These are phyloP conservation scores for Atherinomorus stipes DNA, from an alignment of 2,113 vertebrate genomes.

Conservation along the genomic window DNA sequence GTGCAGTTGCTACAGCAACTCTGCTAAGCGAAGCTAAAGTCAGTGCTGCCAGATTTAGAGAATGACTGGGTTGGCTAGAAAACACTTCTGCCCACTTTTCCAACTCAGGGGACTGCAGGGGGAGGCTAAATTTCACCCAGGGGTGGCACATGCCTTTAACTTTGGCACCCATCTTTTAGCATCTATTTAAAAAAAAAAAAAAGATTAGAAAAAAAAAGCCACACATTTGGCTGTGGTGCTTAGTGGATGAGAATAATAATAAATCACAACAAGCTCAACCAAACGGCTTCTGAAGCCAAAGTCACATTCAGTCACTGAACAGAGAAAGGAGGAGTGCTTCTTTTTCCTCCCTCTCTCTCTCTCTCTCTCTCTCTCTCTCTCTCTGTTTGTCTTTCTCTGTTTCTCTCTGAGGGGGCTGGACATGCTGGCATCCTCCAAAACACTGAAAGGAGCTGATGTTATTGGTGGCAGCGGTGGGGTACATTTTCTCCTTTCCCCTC, in stretches of 20 bases:
- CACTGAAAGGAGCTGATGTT: constrained; percentile 44
- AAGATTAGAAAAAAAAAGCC: background rate
- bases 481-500: constrained; percentile 27
- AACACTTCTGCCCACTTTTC: too few species aligned
- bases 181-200: background rate
- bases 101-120: too few species aligned
- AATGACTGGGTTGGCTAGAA: too few species aligned
- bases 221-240: background rate
- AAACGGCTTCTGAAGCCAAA: constrained; percentile 43
- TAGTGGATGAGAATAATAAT: constrained; percentile 40
- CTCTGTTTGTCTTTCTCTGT: too few species aligned
- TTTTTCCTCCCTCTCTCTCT: constrained; percentile 18
- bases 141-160: too few species aligned
- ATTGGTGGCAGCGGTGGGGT: constrained; percentile 22
- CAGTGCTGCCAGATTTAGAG: too few species aligned
- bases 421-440: constrained; percentile 61
- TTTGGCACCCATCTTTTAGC: too few species aligned
- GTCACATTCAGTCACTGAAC: constrained; percentile 50
- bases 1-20: too few species aligned
- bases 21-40: too few species aligned
- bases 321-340: constrained; percentile 14
- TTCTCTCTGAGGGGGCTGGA: constrained; percentile 49
- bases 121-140: too few species aligned
- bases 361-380: constrained; percentile 13
- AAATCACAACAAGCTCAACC: constrained; percentile 21